Evolutionary conservation across 2,113 vertebrate genomes (phyloP).

Genomic region (Delphinapterus leucas): DNA sequence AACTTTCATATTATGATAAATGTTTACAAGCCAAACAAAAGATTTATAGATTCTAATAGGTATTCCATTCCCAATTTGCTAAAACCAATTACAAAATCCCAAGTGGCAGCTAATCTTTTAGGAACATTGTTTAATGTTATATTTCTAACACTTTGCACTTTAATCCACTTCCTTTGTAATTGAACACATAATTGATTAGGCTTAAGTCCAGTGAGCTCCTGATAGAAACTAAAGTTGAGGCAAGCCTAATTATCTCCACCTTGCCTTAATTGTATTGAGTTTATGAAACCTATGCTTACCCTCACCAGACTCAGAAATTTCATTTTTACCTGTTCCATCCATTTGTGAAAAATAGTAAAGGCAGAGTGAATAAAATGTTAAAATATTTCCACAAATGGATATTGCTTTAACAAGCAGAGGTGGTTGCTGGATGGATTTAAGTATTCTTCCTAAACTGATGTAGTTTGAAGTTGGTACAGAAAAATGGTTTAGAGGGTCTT

Average conservation of each 20-base stretch:
- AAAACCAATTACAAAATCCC: not conserved
- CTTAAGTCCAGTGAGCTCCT: not conserved
- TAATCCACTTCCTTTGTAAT: not conserved
- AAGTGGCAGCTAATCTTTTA: not conserved
- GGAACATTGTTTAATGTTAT: not conserved
- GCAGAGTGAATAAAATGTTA: not conserved
- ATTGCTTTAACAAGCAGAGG: not conserved
- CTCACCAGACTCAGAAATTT: not conserved
- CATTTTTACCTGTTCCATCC: not conserved
- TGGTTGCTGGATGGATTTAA: not conserved
- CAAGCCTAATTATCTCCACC: not conserved
- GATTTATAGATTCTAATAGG: not conserved
- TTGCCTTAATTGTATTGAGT: not conserved
- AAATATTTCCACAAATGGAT: not conserved
- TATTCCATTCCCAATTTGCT: not conserved
- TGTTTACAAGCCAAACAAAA: not conserved
- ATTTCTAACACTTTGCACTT: not conserved
- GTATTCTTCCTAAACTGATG: not conserved
- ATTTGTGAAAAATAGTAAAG: slow-evolving; percentile 26
- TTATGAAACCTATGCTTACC: not conserved
- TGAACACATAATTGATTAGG: not conserved
- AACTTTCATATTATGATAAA: not conserved
- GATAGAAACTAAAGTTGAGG: not conserved
- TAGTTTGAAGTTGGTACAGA: not conserved
- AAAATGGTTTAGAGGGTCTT: not conserved